Evolutionary conservation across 2,797 vertebrate genomes (phyloP), one percentile per base, ranked within the genome.

Genomic region (Phrynocephalus forsythii): DNA sequence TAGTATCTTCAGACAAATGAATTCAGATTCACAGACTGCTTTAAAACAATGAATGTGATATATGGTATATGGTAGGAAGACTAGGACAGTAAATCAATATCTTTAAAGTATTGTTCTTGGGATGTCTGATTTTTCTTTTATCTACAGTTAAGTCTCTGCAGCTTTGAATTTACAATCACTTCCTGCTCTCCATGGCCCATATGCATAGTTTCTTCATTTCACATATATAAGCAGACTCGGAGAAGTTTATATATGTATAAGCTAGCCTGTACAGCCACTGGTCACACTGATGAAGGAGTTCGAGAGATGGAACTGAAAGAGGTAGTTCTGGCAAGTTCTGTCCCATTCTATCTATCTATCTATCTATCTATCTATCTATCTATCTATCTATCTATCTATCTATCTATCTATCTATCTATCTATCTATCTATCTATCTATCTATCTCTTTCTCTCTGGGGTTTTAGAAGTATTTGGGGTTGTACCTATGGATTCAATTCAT

Each of bases 91-190:
- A 92, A 95, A 95, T 77, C 76, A 93, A 88, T 88, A 87, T 80
- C 33, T 72, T 44, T 92, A 66, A 91, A 92, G 20, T 90, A 90
- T 86, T 89, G 90, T 93, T 94, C 67, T 89, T 94, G 92, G 91
- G 83, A 86, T 68, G 30, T 33, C 86, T 8, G 28, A 50, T 44
- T 85, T 92, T 84, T 87, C 85, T 87, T 75, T 76, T 72, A 80
- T 77, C 9, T 88, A 79, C 0, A 82, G 7, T 67, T 75, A 84
- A 89, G 89, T 73, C 5, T 67, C 44, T 50, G 33, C 38, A 81
- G 69, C 60, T 22, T 90, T 83, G 11, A 87, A 86, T 89, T 77
- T 0, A 0, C 6, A 86, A 18, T 50, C 8, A 11, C 0, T 83
- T 89, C 82, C 89, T 75, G 60, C 20, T 75, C 76, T 75, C 60